Percentiles rank a stretch among this genome's conserved stretches.
These are phyloP conservation scores for Machimus atricapillus DNA, from an alignment of 2,888 invertebrate species.

Conservation along the genomic window DNA sequence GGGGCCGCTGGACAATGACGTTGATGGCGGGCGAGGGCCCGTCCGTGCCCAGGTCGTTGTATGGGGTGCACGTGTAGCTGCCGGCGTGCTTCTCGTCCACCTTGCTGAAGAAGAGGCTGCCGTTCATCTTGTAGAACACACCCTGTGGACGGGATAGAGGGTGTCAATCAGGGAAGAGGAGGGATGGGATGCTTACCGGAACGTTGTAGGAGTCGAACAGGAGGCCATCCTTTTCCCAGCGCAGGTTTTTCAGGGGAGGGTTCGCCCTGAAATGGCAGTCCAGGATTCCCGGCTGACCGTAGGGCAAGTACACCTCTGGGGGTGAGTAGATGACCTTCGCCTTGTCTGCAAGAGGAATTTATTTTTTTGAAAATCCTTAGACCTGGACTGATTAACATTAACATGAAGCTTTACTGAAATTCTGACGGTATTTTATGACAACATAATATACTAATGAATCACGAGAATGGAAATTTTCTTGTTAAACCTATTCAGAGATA, in stretches of 20 bases:
- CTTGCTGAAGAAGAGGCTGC: slow-evolving; percentile 82
- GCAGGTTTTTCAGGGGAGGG: slow-evolving; percentile 85
- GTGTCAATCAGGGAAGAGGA: neutral
- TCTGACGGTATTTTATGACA: no score
- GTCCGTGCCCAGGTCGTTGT: slow-evolving; percentile 85
- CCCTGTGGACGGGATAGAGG: slow-evolving; percentile 61
- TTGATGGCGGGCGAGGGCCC: slow-evolving; percentile 85
- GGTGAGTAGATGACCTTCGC: slow-evolving; percentile 91
- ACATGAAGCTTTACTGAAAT: no score
- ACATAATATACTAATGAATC: no score
- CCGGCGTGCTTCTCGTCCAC: slow-evolving; percentile 88
- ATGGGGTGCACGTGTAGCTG: slow-evolving; percentile 89
- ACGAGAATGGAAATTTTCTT: no score
- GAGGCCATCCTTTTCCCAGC: slow-evolving; percentile 94
- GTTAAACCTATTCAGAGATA: no score
- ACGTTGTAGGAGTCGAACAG: slow-evolving; percentile 90
- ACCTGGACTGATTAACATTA: neutral
- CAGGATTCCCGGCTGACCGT: slow-evolving; percentile 80
- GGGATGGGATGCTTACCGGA: slow-evolving; percentile 59
- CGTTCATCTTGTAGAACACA: slow-evolving; percentile 84
- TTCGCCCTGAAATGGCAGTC: slow-evolving; percentile 93
- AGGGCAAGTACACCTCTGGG: slow-evolving; percentile 82
- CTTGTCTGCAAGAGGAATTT: slow-evolving; percentile 70
- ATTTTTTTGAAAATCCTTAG: neutral
- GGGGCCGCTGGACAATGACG: slow-evolving; percentile 85